These are phyloP conservation scores for Lepidurus apus DNA, from an alignment of 1,140 invertebrate species.

Conservation along the genomic window DNA sequence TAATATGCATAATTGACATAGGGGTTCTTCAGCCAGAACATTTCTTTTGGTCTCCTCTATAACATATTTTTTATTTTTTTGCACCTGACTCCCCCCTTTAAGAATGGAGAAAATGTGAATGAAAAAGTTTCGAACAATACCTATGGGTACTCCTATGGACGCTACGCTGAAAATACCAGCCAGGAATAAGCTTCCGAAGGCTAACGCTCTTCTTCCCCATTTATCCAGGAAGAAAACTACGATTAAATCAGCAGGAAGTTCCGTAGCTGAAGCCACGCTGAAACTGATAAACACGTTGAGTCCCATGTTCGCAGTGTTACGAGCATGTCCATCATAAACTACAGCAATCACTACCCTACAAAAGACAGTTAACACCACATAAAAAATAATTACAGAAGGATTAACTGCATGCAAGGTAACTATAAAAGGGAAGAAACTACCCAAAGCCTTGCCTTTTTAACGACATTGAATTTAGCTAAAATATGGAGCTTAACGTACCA, in stretches of 20 bases:
- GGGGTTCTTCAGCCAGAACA: too few relatives aligned
- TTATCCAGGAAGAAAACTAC: slow-evolving; percentile 53
- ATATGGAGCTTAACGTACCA: slow-evolving; percentile 46
- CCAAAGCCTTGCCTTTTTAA: background rate
- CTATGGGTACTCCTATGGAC: slow-evolving; percentile 37
- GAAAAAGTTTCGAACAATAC: background rate
- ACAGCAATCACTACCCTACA: slow-evolving; percentile 55
- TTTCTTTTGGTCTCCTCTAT: too few relatives aligned
- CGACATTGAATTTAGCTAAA: slow-evolving; percentile 24
- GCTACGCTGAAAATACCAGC: slow-evolving; percentile 50
- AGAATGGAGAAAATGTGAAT: too few relatives aligned
- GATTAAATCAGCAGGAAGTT: slow-evolving; percentile 55
- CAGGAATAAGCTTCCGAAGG: slow-evolving; percentile 50
- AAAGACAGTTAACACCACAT: background rate
- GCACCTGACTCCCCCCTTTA: too few relatives aligned
- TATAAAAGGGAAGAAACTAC: too few relatives aligned
- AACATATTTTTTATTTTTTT: too few relatives aligned
- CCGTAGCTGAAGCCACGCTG: slow-evolving; percentile 52
- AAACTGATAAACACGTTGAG: slow-evolving; percentile 55
- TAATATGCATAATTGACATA: too few relatives aligned
- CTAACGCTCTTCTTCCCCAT: slow-evolving; percentile 54
- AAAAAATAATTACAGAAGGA: slow-evolving; percentile 8
- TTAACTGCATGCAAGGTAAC: too few relatives aligned
- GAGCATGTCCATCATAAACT: slow-evolving; percentile 58
- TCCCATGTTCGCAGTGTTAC: slow-evolving; percentile 55